Conservation (phyloP, 2,888 invertebrate species). For the Temnothorax unifasciatus region DNA sequence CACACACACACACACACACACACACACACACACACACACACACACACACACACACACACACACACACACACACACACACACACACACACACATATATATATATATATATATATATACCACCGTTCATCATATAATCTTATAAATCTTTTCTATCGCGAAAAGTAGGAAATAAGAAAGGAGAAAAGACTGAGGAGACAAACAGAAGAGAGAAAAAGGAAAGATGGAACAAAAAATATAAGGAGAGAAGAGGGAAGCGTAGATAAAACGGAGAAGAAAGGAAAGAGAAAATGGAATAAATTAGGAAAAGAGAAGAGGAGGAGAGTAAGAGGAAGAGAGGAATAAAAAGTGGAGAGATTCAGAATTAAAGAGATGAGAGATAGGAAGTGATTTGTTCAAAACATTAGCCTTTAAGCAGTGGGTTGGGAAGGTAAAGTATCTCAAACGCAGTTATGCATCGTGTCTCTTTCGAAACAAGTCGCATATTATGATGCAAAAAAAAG, state of each 20-base stretch:
- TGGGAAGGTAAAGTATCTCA: slow-evolving; percentile 23
- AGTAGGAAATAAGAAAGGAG: no score
- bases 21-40: no score
- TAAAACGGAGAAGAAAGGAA: no score
- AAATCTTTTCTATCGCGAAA: no score
- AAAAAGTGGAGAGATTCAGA: neutral
- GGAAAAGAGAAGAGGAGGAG: neutral
- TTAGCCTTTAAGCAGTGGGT: slow-evolving; percentile 19
- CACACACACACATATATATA: no score
- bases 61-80: no score
- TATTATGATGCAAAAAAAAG: slow-evolving; percentile 56
- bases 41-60: no score
- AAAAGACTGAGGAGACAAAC: slow-evolving; percentile 24
- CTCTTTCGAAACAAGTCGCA: slow-evolving; percentile 31
- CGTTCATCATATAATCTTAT: no score
- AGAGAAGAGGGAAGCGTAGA: no score
- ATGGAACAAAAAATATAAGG: neutral
- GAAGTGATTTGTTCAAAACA: slow-evolving; percentile 1
- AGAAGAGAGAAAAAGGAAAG: neutral
- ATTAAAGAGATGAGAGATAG: neutral
- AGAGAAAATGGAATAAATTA: no score
- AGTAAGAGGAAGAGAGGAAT: neutral
- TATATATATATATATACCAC: no score
- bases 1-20: no score
- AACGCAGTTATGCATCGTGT: slow-evolving; percentile 30